phyloP scores from a whole-genome alignment of 2,113 vertebrate species.

The Felis chaus region DNA sequence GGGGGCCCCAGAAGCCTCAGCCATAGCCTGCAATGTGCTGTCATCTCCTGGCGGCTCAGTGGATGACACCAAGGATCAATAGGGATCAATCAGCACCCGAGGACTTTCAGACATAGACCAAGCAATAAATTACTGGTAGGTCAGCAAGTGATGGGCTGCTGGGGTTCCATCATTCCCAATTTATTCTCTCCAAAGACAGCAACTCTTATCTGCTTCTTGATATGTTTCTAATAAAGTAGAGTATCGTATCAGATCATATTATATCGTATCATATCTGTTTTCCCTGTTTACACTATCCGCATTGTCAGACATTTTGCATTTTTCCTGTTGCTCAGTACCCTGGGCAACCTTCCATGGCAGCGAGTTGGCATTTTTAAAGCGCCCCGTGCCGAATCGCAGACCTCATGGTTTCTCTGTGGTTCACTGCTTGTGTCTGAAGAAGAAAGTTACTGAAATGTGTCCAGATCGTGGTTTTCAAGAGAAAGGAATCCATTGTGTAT shows the following conservation, averaged over 20 bases:
- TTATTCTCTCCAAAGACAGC: neutral
- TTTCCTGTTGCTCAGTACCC: conserved; percentile 1
- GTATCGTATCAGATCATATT: neutral
- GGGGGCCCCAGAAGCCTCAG: neutral
- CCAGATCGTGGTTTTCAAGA: conserved; percentile 44
- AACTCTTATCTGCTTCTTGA: neutral
- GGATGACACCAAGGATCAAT: neutral
- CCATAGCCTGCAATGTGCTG: neutral
- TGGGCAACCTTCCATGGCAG: neutral
- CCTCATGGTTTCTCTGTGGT: conserved; percentile 49
- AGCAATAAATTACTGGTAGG: neutral
- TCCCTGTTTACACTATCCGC: neutral
- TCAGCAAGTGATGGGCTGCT: neutral
- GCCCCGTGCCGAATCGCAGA: neutral
- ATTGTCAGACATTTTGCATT: neutral
- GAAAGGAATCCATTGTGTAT: conserved; percentile 56
- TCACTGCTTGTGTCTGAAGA: conserved; percentile 33
- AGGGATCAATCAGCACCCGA: neutral
- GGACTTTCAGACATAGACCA: neutral
- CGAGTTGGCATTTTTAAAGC: conserved; percentile 28
- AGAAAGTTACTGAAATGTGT: conserved; percentile 40
- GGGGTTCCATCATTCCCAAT: neutral
- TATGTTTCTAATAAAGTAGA: neutral
- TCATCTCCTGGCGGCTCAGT: neutral
- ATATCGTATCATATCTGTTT: neutral